These are phyloP conservation scores for Eubasilissa regina DNA, from an alignment of 1,140 invertebrate species.

Conservation along the genomic window DNA sequence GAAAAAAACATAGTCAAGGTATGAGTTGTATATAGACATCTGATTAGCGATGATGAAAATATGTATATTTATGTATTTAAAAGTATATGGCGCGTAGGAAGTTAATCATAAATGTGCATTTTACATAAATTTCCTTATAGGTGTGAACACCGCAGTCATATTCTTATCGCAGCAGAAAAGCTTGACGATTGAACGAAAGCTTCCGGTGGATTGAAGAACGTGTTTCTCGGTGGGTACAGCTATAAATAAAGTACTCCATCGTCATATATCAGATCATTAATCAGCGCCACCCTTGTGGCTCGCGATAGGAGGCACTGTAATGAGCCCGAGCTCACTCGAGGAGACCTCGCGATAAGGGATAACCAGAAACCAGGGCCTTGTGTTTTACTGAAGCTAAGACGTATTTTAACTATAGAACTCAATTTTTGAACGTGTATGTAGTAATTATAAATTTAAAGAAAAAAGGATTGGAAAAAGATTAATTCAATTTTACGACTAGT, in stretches of 20 bases:
- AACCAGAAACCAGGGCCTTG: neutral
- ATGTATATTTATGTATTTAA: too few species aligned
- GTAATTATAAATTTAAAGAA: too few species aligned
- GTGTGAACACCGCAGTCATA: conserved; percentile 27
- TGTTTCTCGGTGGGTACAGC: neutral
- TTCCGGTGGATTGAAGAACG: conserved; percentile 12
- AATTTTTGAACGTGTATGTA: too few species aligned
- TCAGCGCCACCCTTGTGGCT: conserved; percentile 47
- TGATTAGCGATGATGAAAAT: too few species aligned
- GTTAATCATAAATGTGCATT: too few species aligned
- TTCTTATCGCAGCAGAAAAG: neutral
- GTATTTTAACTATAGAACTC: neutral
- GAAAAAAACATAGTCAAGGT: too few species aligned
- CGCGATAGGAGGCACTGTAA: conserved; percentile 49
- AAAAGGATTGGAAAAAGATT: too few species aligned
- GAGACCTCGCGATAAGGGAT: conserved; percentile 31
- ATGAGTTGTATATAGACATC: too few species aligned
- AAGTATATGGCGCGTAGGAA: too few species aligned
- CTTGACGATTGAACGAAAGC: conserved; percentile 24
- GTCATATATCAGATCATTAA: conserved; percentile 57
- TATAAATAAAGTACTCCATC: conserved; percentile 42
- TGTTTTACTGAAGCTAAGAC: too few species aligned
- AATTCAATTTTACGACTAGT: too few species aligned
- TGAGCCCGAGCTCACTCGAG: conserved; percentile 41
- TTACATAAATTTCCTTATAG: neutral